Conservation (phyloP, 1,140 invertebrate genomes). For the Samia ricini region DNA sequence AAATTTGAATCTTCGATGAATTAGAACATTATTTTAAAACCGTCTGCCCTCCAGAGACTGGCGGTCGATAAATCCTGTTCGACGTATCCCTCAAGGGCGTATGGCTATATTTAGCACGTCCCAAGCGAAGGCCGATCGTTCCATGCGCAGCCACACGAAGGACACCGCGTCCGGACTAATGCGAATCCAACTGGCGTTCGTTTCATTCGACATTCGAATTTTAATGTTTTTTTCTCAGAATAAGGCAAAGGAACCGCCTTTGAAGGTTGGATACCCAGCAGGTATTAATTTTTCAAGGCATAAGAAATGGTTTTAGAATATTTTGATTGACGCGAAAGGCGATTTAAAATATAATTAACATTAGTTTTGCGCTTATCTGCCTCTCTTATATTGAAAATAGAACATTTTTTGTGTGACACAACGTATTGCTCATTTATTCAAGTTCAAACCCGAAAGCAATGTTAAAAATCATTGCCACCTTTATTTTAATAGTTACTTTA, state of each 20-base stretch:
- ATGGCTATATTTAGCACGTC: slow-evolving; percentile 60
- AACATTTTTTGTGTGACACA: no score
- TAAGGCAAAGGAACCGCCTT: slow-evolving; percentile 23
- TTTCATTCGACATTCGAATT: slow-evolving; percentile 20
- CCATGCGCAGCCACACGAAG: slow-evolving; percentile 34
- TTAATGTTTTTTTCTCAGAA: slow-evolving; percentile 28
- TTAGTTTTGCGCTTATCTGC: slow-evolving; percentile 3
- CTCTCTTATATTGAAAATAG: neutral
- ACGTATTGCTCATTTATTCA: no score
- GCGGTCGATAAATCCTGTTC: slow-evolving; percentile 67
- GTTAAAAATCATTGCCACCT: no score
- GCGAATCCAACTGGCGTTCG: slow-evolving; percentile 11
- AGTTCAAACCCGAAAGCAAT: neutral
- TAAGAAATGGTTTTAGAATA: slow-evolving; percentile 10
- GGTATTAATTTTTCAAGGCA: slow-evolving; percentile 18
- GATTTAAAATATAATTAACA: slow-evolving; percentile 11
- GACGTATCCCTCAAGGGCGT: slow-evolving; percentile 62
- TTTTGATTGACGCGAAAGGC: slow-evolving; percentile 9
- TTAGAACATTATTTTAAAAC: slow-evolving; percentile 18
- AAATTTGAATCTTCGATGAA: neutral
- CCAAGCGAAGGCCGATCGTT: slow-evolving; percentile 58
- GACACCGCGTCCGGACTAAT: slow-evolving; percentile 27
- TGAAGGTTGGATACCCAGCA: slow-evolving; percentile 16
- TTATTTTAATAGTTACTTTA: no score
- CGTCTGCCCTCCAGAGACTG: slow-evolving; percentile 7